These are phyloP conservation scores for Homarus gammarus DNA, from an alignment of 2,888 invertebrate species.

Conservation along the genomic window DNA sequence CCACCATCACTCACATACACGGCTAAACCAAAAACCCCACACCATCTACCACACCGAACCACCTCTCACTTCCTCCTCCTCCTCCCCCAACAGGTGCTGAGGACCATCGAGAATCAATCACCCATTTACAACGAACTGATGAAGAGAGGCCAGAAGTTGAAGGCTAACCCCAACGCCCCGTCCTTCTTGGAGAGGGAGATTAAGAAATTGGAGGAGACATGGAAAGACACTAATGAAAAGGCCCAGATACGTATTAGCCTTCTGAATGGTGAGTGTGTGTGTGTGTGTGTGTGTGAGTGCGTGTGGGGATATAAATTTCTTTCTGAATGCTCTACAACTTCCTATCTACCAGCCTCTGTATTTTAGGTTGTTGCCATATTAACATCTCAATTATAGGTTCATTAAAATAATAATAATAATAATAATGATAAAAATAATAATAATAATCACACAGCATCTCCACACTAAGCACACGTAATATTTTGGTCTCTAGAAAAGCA, in stretches of 20 bases:
- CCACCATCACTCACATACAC: not conserved
- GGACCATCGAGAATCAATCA: slow-evolving; percentile 75
- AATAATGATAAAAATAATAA: no score
- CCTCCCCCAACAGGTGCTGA: slow-evolving; percentile 56
- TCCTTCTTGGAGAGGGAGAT: slow-evolving; percentile 75
- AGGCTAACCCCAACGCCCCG: slow-evolving; percentile 74
- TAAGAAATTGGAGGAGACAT: slow-evolving; percentile 72
- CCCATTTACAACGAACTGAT: slow-evolving; percentile 75
- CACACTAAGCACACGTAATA: no score
- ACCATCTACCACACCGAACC: not conserved
- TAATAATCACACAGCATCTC: no score
- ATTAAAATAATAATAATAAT: no score
- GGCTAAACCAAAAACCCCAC: not conserved
- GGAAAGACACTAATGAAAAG: slow-evolving; percentile 74
- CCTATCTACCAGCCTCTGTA: no score
- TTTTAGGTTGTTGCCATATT: no score
- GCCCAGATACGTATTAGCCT: slow-evolving; percentile 67
- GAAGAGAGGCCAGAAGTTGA: slow-evolving; percentile 72
- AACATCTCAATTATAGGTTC: no score
- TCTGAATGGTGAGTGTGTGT: slow-evolving; percentile 59
- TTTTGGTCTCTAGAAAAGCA: no score
- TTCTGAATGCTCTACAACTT: not conserved
- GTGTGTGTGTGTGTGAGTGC: not conserved
- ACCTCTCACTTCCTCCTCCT: not conserved
- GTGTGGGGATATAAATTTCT: no score